Evolutionary conservation across 2,113 vertebrate species (phyloP).

Genomic region (Myanophis thanlyinensis): DNA sequence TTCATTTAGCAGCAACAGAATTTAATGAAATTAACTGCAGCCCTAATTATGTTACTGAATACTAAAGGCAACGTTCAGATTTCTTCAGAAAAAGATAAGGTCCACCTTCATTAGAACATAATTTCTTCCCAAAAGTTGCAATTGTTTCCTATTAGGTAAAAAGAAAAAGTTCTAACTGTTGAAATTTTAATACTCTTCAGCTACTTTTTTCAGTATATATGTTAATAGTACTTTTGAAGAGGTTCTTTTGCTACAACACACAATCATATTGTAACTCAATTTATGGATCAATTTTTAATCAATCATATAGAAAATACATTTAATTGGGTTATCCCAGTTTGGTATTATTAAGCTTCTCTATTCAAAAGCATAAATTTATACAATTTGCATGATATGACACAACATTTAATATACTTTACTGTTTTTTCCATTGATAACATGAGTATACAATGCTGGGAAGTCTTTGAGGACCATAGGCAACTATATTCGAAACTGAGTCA

Average conservation of each 20-base stretch:
- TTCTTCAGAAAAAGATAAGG: slow-evolving; percentile 87
- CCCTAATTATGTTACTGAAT: slow-evolving; percentile 99
- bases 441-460: too few relatives aligned
- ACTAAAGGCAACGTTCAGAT: slow-evolving; percentile 95
- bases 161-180: slow-evolving; percentile 53
- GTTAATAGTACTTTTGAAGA: slow-evolving; percentile 15
- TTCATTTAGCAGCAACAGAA: slow-evolving; percentile 99
- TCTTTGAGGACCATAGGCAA: not conserved
- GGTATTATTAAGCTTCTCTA: not conserved
- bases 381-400: not conserved
- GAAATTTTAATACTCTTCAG: slow-evolving; percentile 60
- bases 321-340: not conserved
- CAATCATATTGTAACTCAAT: not conserved
- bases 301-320: not conserved
- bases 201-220: not conserved
- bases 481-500: not conserved
- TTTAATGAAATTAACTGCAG: slow-evolving; percentile 99
- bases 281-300: not conserved
- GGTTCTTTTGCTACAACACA: not conserved
- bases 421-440: not conserved
- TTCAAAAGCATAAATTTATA: not conserved
- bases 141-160: slow-evolving; percentile 63
- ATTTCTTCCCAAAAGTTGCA: slow-evolving; percentile 86
- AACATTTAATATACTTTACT: not conserved
- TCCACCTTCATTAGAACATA: slow-evolving; percentile 82